Evolutionary conservation across 2,888 invertebrate species (phyloP).

Genomic region (Ornithoptera priamus): DNA sequence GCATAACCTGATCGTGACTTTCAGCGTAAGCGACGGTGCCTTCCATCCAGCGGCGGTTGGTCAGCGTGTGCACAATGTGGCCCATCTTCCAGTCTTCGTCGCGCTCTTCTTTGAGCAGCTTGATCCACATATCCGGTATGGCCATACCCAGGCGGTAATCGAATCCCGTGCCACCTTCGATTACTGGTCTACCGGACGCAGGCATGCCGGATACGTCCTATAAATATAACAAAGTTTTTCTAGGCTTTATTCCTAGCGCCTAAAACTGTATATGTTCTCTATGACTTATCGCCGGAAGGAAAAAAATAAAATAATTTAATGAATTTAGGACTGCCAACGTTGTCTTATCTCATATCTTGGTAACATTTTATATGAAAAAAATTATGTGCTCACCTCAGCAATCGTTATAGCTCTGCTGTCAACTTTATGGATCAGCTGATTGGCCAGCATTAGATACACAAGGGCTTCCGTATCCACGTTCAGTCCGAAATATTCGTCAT

Average conservation of each 20-base stretch:
- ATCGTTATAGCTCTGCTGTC: slow-evolving; percentile 93
- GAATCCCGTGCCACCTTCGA: slow-evolving; percentile 97
- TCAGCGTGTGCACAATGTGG: slow-evolving; percentile 93
- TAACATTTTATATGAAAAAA: too few relatives aligned
- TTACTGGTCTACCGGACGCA: slow-evolving; percentile 93
- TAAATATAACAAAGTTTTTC: neutral
- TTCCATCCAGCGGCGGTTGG: slow-evolving; percentile 97
- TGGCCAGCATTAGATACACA: slow-evolving; percentile 96
- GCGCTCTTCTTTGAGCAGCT: slow-evolving; percentile 87
- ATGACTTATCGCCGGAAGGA: too few relatives aligned
- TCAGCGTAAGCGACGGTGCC: slow-evolving; percentile 98
- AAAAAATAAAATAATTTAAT: too few relatives aligned
- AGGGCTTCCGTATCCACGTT: slow-evolving; percentile 98
- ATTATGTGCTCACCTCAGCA: slow-evolving; percentile 86
- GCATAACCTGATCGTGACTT: slow-evolving; percentile 94
- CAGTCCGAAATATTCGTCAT: slow-evolving; percentile 98
- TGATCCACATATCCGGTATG: slow-evolving; percentile 99
- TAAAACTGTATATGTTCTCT: too few relatives aligned
- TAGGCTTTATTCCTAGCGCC: too few relatives aligned
- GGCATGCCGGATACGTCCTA: slow-evolving; percentile 99
- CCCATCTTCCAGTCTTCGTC: slow-evolving; percentile 98
- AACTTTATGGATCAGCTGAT: slow-evolving; percentile 90
- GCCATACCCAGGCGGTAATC: slow-evolving; percentile 99
- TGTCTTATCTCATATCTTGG: too few relatives aligned
- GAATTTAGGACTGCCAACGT: too few relatives aligned